Evolutionary conservation across 2,888 invertebrate species (phyloP), one percentile per base, ranked within the genome.

Genomic region (Trilocha varians): DNA sequence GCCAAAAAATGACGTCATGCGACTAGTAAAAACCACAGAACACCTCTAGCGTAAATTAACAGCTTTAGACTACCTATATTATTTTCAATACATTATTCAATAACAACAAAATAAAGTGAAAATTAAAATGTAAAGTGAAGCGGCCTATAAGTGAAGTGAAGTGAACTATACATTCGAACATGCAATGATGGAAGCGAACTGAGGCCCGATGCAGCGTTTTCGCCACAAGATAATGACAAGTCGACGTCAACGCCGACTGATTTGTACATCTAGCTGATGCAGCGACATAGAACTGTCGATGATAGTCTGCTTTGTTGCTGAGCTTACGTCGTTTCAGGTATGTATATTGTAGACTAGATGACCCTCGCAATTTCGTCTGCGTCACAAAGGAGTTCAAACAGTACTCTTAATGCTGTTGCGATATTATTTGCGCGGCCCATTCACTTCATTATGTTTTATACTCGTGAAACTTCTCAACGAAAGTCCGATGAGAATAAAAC

Each of bases 261-360:
- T 75, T 77, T 69, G 64, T 68, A 65, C 59, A 53, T 67, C 64
- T 70, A 80, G 78, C 75, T 80, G 78, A 79, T 78, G 76, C 73
- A 59, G 72, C 66, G 57, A 75, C 49, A 78, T 78, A 78, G 68
- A 71, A 64, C 76, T 78, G 84, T 85, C 85, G 72, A 86, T 86
- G 86, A 83, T 85, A 85, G 78, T 86, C 80, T 86, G 79, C 74
- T 82, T 86, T 70, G 74, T 85, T 45, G 85, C 83, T 78, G 84
- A 85, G 67, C 77, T 83, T 59, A 72, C 82, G 67, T 79, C 83
- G 73, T 82, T 78, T 82, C 82, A 86, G 86, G 85, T 86, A 79
- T 52, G 78, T 78, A 39, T 44, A 11, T 16, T 6, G 18, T n/a
- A 36, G 41, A 38, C 41, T 39, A 43, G 40, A 38, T 36, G 42